Evolutionary conservation across 2,797 vertebrate genomes (phyloP), one percentile per base, ranked within the genome.

Genomic region (Hippoglossus hippoglossus): DNA sequence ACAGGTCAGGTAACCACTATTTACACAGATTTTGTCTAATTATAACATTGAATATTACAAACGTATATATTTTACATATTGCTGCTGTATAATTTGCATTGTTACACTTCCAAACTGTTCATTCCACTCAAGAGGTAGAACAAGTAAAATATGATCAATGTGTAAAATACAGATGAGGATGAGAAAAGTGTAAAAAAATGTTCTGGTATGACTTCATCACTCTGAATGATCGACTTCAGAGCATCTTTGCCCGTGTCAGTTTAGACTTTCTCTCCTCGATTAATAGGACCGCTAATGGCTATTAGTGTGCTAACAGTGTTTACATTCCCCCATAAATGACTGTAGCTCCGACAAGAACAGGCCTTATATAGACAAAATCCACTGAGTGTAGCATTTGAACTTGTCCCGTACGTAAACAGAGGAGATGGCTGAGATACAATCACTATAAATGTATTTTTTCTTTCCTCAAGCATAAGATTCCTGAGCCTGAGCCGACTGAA

Each of bases 321-420:
- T 91, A 91, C 84, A 84, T 89, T 90, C 82, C 77, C 64, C 58
- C 25, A 64, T 81, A 81, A 84, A 89, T 73, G 75, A 71, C 72
- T 79, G 72, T 68, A 75, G 81, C 36, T 26, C 63, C 1, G n/a
- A 66, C 67, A 62, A 63, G 77, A 86, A 55, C 75, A 53, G 2
- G 47, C 84, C 87, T 76, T 90, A 86, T 90, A 84, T 85, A 84
- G 85, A 76, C 73, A 85, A 71, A 88, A 74, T 64, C 75, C 57
- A 65, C 31, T 3, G 41, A 71, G 77, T 62, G 63, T 15, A 62
- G 71, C 54, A 74, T 82, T 79, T 77, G 26, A 82, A 55, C 70
- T 67, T 24, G 44, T 71, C 71, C 61, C 57, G 39, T 70, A 62
- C 53, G 39, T 79, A 73, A 83, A 79, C 63, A 70, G 26, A 74